phyloP scores from a whole-genome alignment of 2,888 invertebrate genomes.

The Eristalis pertinax region DNA sequence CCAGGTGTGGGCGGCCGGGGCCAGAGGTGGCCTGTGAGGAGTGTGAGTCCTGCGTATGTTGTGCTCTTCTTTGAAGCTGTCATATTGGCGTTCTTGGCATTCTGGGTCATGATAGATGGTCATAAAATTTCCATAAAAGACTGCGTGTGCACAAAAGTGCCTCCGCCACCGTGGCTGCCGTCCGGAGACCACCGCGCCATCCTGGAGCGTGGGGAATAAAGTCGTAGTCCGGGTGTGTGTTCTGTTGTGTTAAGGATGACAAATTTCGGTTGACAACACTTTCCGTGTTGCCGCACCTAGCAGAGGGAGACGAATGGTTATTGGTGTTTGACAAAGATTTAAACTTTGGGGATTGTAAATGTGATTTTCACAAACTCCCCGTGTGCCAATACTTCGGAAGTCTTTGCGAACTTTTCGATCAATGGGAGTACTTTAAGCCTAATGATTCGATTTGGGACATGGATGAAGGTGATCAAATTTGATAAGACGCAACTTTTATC shows the following conservation, averaged over 20 bases:
- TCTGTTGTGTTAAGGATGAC: slow-evolving; percentile 21
- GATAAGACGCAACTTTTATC: not conserved
- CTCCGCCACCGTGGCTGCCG: not conserved
- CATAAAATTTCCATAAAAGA: slow-evolving; percentile 47
- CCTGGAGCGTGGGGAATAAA: not conserved
- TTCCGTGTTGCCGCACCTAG: not conserved
- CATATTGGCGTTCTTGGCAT: slow-evolving; percentile 14
- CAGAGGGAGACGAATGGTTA: not conserved
- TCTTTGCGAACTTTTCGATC: not conserved
- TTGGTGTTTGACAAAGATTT: slow-evolving; percentile 5
- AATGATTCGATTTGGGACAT: not conserved
- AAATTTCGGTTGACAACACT: slow-evolving; percentile 34
- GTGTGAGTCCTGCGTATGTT: not conserved
- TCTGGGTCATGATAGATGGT: slow-evolving; percentile 27
- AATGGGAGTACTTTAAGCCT: not conserved
- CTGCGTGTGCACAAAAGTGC: slow-evolving; percentile 26
- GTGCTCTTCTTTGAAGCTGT: slow-evolving; percentile 8
- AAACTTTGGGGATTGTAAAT: slow-evolving; percentile 1
- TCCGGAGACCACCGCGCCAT: no score
- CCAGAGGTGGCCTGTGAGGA: not conserved
- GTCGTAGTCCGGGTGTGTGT: not conserved
- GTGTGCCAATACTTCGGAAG: not conserved
- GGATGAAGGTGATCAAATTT: not conserved
- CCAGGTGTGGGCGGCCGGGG: not conserved
- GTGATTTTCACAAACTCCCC: not conserved